These are phyloP conservation scores for Merops nubicus DNA, from an alignment of 2,113 vertebrate genomes.

Conservation along the genomic window DNA sequence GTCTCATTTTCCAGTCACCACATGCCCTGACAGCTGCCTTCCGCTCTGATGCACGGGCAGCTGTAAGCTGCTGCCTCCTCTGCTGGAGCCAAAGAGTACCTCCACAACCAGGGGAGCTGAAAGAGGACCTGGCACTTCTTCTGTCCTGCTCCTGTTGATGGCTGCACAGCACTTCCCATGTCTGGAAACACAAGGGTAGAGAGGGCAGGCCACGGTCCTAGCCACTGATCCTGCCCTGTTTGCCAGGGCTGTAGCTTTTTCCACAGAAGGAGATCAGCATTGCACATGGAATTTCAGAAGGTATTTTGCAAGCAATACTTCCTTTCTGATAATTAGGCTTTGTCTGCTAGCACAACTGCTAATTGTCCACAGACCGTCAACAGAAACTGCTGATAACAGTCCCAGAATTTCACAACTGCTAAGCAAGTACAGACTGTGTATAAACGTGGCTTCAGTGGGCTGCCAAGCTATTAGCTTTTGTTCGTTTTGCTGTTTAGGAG, in stretches of 20 bases:
- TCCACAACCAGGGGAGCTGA: neutral
- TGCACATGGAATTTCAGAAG: neutral
- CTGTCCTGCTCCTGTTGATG: fast-evolving
- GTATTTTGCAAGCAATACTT: neutral
- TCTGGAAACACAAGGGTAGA: neutral
- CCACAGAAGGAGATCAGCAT: neutral
- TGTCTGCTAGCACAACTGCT: neutral
- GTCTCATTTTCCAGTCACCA: neutral
- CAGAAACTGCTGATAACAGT: neutral
- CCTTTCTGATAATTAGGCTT: neutral
- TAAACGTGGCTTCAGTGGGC: neutral
- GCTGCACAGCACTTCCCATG: neutral
- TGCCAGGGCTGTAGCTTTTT: neutral
- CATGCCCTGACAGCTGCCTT: neutral
- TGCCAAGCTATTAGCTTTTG: constrained; percentile 31
- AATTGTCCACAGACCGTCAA: neutral
- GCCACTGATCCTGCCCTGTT: fast-evolving
- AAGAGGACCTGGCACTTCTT: neutral
- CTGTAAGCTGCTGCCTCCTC: neutral
- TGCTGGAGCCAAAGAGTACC: fast-evolving
- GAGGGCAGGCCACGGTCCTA: neutral
- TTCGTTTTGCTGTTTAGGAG: constrained; percentile 52
- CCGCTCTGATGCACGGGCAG: neutral
- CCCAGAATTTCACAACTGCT: neutral
- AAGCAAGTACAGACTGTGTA: neutral